Percentiles rank a stretch among this genome's conserved stretches.
phyloP scores from a whole-genome alignment of 1,140 invertebrate species.

The Drosophila pseudoananassae region DNA sequence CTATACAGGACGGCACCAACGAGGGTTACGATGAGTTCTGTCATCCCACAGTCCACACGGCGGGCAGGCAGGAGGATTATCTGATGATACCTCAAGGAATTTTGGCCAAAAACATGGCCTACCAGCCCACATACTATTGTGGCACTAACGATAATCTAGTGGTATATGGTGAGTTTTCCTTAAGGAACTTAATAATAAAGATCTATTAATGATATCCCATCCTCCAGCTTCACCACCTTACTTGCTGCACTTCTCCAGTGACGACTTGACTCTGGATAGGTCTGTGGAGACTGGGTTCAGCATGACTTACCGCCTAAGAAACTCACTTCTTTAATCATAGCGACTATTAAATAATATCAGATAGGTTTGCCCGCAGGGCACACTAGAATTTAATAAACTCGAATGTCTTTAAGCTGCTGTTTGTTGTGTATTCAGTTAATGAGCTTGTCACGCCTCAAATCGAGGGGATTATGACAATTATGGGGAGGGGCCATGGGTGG shows the following conservation, averaged over 20 bases:
- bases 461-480: slow-evolving; percentile 41
- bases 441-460: slow-evolving; percentile 39
- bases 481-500: neutral
- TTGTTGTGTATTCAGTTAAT: slow-evolving; percentile 31
- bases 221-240: slow-evolving; percentile 60
- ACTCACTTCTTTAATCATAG: slow-evolving; percentile 45
- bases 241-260: slow-evolving; percentile 68
- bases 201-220: slow-evolving; percentile 1
- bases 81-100: slow-evolving; percentile 84
- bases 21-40: slow-evolving; percentile 72
- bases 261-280: slow-evolving; percentile 57
- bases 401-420: slow-evolving; percentile 38
- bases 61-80: slow-evolving; percentile 84
- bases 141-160: slow-evolving; percentile 66
- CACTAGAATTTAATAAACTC: slow-evolving; percentile 65
- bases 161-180: slow-evolving; percentile 57
- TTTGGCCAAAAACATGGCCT: slow-evolving; percentile 57
- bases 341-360: neutral
- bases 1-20: slow-evolving; percentile 47
- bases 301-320: slow-evolving; percentile 62
- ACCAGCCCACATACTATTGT: slow-evolving; percentile 83
- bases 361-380: slow-evolving; percentile 32
- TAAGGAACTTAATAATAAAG: neutral
- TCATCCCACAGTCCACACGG: slow-evolving; percentile 57
- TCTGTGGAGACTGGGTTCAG: slow-evolving; percentile 66